Base-by-base conservation (phyloP, 2,888 invertebrate genomes). In the Panorpa germanica region DNA sequence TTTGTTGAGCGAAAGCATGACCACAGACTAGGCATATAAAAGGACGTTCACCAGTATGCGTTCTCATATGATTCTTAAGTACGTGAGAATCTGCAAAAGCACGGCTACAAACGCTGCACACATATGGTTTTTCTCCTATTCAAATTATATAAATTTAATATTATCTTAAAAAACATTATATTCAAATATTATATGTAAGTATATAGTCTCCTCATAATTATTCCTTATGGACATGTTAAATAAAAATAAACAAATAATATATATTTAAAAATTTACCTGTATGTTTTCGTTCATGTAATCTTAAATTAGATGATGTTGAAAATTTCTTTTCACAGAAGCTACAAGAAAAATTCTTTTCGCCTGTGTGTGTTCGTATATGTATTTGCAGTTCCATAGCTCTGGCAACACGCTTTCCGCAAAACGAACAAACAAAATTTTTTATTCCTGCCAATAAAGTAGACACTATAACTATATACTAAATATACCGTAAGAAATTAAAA, bases 71-170 rank as follows among this genome's bases (percentile, higher is more conserved):
- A 23, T 36, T 36, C 14, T 27, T 25, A 9, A 36, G 24, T n/a
- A 34, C 36, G 27, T 36, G 36, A 9, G 32, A 29, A 29, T 36
- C 36, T 4, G 36, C 34, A 27, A 36, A 36, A 16, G 25, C 25
- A 9, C 36, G 29, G 8, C 23, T 22, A 23, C 36, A 36, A 9
- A 30, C 25, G 12, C 29, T 26, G 13, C 36, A 36, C 8, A 14
- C 26, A 29, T 25, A 34, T 8, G 36, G 36, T 13, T 32, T 34
- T 19, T 36, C 36, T 22, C 36, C 36, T 36, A 17, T 3, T n/a
- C 21, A 28, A 15, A 26, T 8, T 26, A 13, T n/a, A 24, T 8
- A 6, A 24, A 13, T 24, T 6, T 8, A 24, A n/a, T 13, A 24
- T 24, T 13, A 7, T 24, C 25, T 11, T n/a, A n/a, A 11, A 24